Evolutionary conservation across 2,797 vertebrate species (phyloP).

Genomic region (Oreochromis grahami): DNA sequence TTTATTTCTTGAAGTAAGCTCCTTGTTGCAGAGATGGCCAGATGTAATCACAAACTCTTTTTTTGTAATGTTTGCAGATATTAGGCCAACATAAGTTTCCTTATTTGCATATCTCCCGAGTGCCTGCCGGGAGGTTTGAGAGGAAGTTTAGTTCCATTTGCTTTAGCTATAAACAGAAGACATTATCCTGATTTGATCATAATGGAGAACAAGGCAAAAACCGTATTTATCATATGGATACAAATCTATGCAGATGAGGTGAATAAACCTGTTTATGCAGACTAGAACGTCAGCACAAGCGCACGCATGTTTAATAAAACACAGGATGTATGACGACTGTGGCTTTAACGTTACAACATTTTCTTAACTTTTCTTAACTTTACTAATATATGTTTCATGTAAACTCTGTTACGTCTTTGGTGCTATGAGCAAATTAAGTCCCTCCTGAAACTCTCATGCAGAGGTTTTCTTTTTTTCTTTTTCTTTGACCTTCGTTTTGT

Average conservation of each 20-base stretch:
- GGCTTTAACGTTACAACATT: accelerated
- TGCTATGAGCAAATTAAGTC: background rate
- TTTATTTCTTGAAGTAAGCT: accelerated
- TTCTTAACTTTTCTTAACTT: background rate
- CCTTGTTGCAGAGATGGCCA: background rate
- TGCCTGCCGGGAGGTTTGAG: background rate
- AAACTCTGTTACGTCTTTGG: background rate
- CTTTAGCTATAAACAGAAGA: background rate
- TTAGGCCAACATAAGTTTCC: background rate
- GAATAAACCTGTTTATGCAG: accelerated
- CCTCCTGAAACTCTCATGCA: background rate
- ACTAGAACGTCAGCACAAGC: background rate
- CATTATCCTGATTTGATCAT: background rate
- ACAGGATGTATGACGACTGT: background rate
- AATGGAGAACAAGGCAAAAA: background rate
- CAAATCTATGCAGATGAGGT: accelerated
- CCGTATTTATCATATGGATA: accelerated
- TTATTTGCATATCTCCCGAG: background rate
- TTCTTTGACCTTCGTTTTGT: background rate
- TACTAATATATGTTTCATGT: background rate
- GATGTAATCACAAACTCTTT: accelerated
- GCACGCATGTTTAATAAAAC: accelerated
- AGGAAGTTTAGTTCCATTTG: background rate
- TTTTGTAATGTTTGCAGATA: background rate
- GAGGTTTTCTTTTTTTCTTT: background rate